Evolutionary conservation across 2,113 vertebrate genomes (phyloP).

Genomic region (Perca flavescens): DNA sequence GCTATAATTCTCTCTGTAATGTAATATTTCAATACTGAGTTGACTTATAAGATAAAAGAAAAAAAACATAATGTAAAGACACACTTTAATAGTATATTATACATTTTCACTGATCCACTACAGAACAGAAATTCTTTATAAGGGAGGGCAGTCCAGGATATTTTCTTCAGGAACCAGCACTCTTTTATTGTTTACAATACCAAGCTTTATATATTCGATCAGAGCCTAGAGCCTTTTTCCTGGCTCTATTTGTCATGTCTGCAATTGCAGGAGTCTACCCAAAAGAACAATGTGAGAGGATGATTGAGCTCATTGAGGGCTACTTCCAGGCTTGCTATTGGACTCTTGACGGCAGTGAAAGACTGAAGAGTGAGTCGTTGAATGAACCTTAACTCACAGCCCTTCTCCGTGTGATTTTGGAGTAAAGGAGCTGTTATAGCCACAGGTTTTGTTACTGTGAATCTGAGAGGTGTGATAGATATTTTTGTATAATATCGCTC

Average conservation of each 20-base stretch:
- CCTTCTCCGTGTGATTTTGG: too few relatives aligned
- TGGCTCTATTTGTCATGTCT: neutral
- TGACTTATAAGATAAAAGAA: neutral
- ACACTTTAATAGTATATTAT: neutral
- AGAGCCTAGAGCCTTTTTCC: neutral
- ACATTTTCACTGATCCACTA: neutral
- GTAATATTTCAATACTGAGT: neutral
- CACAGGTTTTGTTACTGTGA: neutral
- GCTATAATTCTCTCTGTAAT: neutral
- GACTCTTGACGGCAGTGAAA: neutral
- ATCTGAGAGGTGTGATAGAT: neutral
- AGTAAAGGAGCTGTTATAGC: neutral
- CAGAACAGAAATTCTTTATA: neutral
- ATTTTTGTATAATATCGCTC: neutral
- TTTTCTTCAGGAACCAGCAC: neutral
- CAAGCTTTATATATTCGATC: neutral
- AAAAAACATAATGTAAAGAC: neutral
- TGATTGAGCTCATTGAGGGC: slow-evolving; percentile 15
- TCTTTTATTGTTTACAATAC: neutral
- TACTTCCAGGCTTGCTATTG: neutral
- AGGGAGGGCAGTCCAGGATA: neutral
- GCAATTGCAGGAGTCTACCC: neutral
- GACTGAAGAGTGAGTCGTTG: neutral
- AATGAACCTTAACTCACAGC: neutral
- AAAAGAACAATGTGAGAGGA: neutral